Evolutionary conservation across 2,113 vertebrate species (phyloP).

Genomic region (Daphoenositta chrysoptera): DNA sequence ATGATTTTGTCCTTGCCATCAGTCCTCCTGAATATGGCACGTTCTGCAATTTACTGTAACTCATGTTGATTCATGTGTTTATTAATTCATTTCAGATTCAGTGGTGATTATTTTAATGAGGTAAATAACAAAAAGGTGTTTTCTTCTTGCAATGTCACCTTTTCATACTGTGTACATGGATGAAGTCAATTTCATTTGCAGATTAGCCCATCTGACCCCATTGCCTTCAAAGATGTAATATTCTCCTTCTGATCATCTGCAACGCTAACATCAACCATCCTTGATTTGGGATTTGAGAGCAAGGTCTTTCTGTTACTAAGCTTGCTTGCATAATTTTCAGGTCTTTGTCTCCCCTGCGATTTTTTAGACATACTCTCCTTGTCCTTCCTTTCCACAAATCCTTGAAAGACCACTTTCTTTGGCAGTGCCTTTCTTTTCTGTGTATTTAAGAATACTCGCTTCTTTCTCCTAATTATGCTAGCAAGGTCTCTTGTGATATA

Average conservation of each 20-base stretch:
- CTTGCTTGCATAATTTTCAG: neutral
- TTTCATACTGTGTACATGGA: neutral
- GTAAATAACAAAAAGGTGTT: neutral
- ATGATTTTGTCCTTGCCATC: slow-evolving; percentile 48
- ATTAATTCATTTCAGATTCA: neutral
- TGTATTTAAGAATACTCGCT: neutral
- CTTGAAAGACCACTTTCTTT: neutral
- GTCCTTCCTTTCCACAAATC: neutral
- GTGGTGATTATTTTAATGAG: neutral
- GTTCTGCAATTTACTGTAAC: neutral
- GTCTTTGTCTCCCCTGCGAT: neutral
- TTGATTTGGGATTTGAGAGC: neutral
- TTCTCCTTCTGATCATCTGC: neutral
- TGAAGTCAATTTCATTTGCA: neutral
- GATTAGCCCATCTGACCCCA: neutral
- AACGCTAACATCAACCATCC: neutral
- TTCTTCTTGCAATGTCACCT: neutral
- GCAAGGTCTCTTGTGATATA: neutral
- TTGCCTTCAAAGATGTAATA: neutral
- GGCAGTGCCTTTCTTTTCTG: neutral
- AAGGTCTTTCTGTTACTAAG: neutral
- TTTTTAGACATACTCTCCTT: neutral
- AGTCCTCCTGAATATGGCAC: slow-evolving; percentile 44
- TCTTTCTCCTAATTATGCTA: neutral
- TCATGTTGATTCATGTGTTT: neutral